phyloP scores from a whole-genome alignment of 2,888 invertebrate genomes.

The Zaprionus obscuricornis region DNA sequence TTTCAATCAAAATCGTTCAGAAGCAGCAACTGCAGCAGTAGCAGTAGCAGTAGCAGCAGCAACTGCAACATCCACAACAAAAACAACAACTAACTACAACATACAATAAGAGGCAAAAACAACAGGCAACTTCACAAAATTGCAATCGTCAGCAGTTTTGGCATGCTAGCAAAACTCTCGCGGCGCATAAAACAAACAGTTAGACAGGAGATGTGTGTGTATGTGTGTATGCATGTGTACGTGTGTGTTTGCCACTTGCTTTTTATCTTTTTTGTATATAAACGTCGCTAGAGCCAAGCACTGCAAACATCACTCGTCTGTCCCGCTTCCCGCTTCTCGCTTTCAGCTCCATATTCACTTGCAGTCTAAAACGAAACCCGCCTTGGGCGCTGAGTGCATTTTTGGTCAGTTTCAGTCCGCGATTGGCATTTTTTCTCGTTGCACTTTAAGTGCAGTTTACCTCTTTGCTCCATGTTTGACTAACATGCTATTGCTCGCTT shows the following conservation, averaged over 20 bases:
- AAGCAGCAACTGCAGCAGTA: slow-evolving; percentile 39
- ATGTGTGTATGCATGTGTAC: slow-evolving; percentile 16
- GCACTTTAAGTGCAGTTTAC: slow-evolving; percentile 81
- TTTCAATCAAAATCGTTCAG: slow-evolving; percentile 78
- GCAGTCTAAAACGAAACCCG: slow-evolving; percentile 10
- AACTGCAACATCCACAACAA: slow-evolving; percentile 27
- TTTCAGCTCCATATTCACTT: not conserved
- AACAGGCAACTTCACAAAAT: slow-evolving; percentile 63
- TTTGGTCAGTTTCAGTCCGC: slow-evolving; percentile 72
- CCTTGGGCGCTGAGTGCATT: slow-evolving; percentile 70
- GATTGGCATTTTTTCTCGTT: slow-evolving; percentile 72
- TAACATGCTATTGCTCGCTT: no score
- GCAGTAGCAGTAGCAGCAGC: slow-evolving; percentile 44
- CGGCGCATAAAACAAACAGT: slow-evolving; percentile 69
- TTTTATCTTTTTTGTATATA: slow-evolving; percentile 76
- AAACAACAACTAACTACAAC: slow-evolving; percentile 18
- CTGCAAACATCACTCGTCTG: slow-evolving; percentile 9
- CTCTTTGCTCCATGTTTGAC: slow-evolving; percentile 61
- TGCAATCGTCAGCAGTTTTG: slow-evolving; percentile 73
- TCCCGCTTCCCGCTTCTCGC: slow-evolving; percentile 23
- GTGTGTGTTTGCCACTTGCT: slow-evolving; percentile 63
- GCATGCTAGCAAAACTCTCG: slow-evolving; percentile 64
- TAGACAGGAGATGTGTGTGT: slow-evolving; percentile 14
- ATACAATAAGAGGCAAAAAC: slow-evolving; percentile 35
- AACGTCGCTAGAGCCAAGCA: slow-evolving; percentile 53